Evolutionary conservation across 2,888 invertebrate species (phyloP), one percentile per base, ranked within the genome.

Genomic region (Hypena proboscidalis): DNA sequence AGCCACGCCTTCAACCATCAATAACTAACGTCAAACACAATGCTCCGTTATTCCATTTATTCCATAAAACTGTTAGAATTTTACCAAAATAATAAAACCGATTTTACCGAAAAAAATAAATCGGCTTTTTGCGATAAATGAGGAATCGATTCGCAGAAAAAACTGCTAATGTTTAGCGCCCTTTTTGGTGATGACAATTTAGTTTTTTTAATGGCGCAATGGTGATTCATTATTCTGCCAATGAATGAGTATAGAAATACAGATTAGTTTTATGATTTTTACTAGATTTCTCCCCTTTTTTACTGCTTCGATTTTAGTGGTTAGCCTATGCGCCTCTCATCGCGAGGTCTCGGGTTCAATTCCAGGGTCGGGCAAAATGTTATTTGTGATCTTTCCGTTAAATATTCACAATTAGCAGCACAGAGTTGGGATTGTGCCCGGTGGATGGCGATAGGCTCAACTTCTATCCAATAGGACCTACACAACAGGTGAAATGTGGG

Each of bases 1-100:
- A 49, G 70, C 77, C 74, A 70, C 81, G 79, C 81, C 79, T 71
- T 54, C 59, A 21, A 57, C 75, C 80, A 80, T 83, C 82, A 83
- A 82, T 82, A 80, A 76, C 60, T 59, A 42, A 56, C 57, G 74
- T 72, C 77, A 76, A 58, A 52, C 69, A 81, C 77, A 81, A 81
- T 72, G 60, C 71, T 51, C 57, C 51, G 59, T 65, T 64, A 60
- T 49, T 53, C 58, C 59, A 57, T 64, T 64, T 62, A 62, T 62
- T 62, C 58, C 59, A 32, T 62, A 62, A 62, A 62, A 62, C 59
- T 62, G 62, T 62, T 67, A 65, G 47, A 48, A 53, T 61, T 67
- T 65, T 14, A 51, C 36, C 22, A 29, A 42, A 51, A 61, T 45
- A 58, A 50, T 48, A 43, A 27, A 44, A 55, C 50, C 47, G 29